These are phyloP conservation scores for Bombus superbus DNA, from an alignment of 1,140 invertebrate species.

Conservation along the genomic window DNA sequence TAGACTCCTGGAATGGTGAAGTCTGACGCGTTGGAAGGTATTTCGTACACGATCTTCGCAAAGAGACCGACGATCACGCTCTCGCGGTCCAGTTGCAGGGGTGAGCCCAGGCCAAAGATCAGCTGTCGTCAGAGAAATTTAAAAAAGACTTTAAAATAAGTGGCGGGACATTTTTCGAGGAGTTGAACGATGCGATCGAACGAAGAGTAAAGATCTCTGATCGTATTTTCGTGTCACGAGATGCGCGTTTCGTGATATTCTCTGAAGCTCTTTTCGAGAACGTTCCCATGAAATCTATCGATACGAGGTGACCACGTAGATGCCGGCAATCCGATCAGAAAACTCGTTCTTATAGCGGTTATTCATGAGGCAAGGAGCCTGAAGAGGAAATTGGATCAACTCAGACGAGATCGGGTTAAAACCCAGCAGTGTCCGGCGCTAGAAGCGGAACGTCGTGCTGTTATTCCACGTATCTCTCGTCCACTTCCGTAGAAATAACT, in stretches of 20 bases:
- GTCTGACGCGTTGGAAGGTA: slow-evolving; percentile 85
- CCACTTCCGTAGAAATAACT: not conserved
- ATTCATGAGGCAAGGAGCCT: slow-evolving; percentile 11
- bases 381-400: slow-evolving; percentile 55
- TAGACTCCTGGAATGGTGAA: slow-evolving; percentile 84
- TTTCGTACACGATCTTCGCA: slow-evolving; percentile 85
- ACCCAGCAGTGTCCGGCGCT: not conserved
- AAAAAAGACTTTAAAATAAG: too few relatives aligned
- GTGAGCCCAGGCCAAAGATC: slow-evolving; percentile 87
- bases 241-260: not conserved
- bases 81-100: slow-evolving; percentile 85
- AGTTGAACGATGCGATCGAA: not conserved
- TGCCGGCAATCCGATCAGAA: slow-evolving; percentile 41
- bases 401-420: slow-evolving; percentile 38
- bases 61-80: slow-evolving; percentile 86
- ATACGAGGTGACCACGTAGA: not conserved
- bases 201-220: not conserved
- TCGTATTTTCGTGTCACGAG: not conserved
- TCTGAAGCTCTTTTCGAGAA: not conserved
- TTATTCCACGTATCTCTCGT: not conserved
- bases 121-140: slow-evolving; percentile 76
- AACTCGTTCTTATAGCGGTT: slow-evolving; percentile 51
- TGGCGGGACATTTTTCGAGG: not conserved
- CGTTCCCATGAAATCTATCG: slow-evolving; percentile 21
- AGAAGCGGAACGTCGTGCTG: not conserved